Percentiles rank a stretch among this genome's conserved stretches.
Conservation (phyloP, 2,888 invertebrate genomes). For the Athetis lepigone region DNA sequence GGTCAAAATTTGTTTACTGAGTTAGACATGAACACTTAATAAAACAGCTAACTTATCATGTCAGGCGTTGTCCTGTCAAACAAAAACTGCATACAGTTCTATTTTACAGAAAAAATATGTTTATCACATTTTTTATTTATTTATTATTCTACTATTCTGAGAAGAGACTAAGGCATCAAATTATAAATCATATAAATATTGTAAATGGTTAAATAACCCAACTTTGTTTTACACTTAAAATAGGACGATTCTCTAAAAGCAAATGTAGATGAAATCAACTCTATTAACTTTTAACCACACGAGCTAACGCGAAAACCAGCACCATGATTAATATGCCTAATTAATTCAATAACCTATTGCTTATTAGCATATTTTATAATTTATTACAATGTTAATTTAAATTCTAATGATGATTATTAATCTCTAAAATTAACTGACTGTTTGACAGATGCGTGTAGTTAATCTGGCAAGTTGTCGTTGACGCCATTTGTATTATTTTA, state of each 20-base stretch:
- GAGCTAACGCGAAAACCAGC: background rate
- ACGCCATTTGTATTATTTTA: slow-evolving; percentile 42
- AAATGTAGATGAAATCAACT: slow-evolving; percentile 16
- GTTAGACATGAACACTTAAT: no score
- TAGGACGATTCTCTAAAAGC: background rate
- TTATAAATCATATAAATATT: no score
- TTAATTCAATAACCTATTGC: slow-evolving; percentile 42
- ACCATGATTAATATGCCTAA: slow-evolving; percentile 38
- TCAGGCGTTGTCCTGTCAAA: no score
- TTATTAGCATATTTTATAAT: slow-evolving; percentile 22
- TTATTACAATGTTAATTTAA: slow-evolving; percentile 42
- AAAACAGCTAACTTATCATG: no score
- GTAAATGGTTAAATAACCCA: no score
- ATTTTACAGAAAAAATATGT: no score
- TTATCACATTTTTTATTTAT: no score
- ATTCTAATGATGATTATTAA: slow-evolving; percentile 39
- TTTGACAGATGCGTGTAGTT: slow-evolving; percentile 34
- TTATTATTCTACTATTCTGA: no score
- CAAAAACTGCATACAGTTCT: no score
- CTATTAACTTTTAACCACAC: slow-evolving; percentile 3
- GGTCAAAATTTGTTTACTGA: no score
- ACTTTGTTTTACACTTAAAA: no score
- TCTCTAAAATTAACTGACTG: slow-evolving; percentile 39
- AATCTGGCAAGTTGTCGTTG: slow-evolving; percentile 41
- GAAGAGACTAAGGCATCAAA: no score